phyloP scores from a whole-genome alignment of 2,888 invertebrate species.

The Caenorhabditis angaria region DNA sequence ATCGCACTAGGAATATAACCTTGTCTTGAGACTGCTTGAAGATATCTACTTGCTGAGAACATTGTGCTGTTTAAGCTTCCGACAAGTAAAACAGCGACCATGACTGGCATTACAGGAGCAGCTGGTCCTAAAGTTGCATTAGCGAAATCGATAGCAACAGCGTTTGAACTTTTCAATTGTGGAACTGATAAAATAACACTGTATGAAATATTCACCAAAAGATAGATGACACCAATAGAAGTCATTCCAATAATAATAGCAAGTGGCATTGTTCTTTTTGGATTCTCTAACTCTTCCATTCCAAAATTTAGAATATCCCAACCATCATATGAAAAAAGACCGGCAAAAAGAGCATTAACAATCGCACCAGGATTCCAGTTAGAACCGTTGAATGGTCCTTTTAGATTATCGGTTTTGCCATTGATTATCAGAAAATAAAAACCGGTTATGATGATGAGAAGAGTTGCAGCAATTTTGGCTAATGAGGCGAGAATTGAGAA shows the following conservation, averaged over 20 bases:
- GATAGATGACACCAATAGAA: conserved; percentile 61
- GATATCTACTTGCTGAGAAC: conserved; percentile 67
- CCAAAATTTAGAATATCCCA: conserved; percentile 72
- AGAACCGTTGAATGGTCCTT: conserved; percentile 47
- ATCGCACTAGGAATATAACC: conserved; percentile 67
- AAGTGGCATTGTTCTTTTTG: conserved; percentile 67
- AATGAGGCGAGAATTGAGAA: conserved; percentile 68
- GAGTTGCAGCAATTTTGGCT: conserved; percentile 64
- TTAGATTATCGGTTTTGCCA: conserved; percentile 44
- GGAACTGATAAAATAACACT: conserved; percentile 59
- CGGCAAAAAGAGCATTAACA: conserved; percentile 66
- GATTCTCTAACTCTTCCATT: conserved; percentile 68
- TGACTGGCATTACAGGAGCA: conserved; percentile 62
- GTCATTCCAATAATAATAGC: conserved; percentile 68
- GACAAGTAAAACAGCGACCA: conserved; percentile 67
- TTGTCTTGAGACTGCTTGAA: conserved; percentile 62
- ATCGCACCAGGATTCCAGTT: conserved; percentile 45
- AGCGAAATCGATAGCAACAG: conserved; percentile 67
- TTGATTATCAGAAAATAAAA: conserved; percentile 60
- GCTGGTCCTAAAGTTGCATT: conserved; percentile 59
- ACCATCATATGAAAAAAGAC: conserved; percentile 65
- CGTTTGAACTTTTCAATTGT: conserved; percentile 52
- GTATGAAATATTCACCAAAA: conserved; percentile 66
- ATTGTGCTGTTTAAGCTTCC: conserved; percentile 67
- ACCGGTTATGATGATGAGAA: conserved; percentile 62